A percentile compares a stretch with the other conserved stretches of the same genome.
Evolutionary conservation across 1,140 invertebrate species (phyloP).

Genomic region (Trachymyrmex septentrionalis): DNA sequence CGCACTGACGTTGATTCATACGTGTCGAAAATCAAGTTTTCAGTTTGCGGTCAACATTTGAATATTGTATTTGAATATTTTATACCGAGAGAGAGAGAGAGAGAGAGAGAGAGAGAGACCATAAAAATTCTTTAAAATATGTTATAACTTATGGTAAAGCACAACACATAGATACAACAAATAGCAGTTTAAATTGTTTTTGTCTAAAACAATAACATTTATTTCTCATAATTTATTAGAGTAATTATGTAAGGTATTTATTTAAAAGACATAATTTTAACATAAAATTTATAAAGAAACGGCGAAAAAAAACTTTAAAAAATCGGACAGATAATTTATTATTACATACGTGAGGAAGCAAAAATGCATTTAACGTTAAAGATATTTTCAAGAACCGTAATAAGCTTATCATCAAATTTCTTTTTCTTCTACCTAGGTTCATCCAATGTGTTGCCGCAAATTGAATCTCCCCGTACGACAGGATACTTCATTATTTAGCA

Average conservation of each 20-base stretch:
- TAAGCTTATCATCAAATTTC: slow-evolving; percentile 45
- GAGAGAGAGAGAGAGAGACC: too few relatives aligned
- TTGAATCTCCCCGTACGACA: slow-evolving; percentile 81
- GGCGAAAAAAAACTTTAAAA: background rate
- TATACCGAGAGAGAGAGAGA: too few relatives aligned
- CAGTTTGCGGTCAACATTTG: slow-evolving; percentile 80
- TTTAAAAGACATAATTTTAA: background rate
- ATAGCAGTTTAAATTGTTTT: slow-evolving; percentile 29
- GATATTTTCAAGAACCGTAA: slow-evolving; percentile 51
- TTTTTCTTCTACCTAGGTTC: slow-evolving; percentile 47
- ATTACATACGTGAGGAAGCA: background rate
- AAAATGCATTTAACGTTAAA: background rate
- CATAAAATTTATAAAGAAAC: background rate
- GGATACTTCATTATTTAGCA: slow-evolving; percentile 81
- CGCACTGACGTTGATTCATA: slow-evolving; percentile 75
- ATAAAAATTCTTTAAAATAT: too few relatives aligned
- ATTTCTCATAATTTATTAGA: background rate
- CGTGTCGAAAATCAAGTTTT: slow-evolving; percentile 78
- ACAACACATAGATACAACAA: background rate
- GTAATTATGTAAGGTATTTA: background rate
- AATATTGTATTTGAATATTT: slow-evolving; percentile 83
- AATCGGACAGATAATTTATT: background rate
- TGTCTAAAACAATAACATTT: background rate
- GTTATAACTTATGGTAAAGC: slow-evolving; percentile 29
- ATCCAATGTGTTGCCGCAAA: slow-evolving; percentile 74